Evolutionary conservation across 1,140 invertebrate species (phyloP), one percentile per base, ranked within the genome.

Genomic region (Zaprionus vittiger): DNA sequence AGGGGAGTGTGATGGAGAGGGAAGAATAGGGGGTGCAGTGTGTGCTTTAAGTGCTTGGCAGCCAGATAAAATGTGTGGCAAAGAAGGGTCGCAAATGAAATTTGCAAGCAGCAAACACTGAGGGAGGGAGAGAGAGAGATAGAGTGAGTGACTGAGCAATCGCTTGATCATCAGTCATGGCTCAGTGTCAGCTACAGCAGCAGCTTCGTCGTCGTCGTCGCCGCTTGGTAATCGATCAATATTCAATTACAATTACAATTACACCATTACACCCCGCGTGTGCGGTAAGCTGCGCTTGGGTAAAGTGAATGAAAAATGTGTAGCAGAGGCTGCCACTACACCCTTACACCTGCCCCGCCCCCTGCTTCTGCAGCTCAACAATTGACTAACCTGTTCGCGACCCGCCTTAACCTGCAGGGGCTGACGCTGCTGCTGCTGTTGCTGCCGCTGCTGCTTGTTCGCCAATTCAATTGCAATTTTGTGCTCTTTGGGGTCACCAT

Each of bases 171-270:
- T 77, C 79, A 76, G 55, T 79, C 77, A 73, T 70, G 60, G 63
- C 63, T 71, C 47, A 67, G 54, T 70, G 66, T 61, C 72, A 76
- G 60, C 73, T 41, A 12, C 47, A 41, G 37, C 68, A 54, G n/a
- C 41, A 47, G 41, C 41, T 17, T 28, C 15, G 26, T 66, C 57
- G 31, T 77, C 37, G 31, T 55, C 55, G 38, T 41, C 5, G 9
- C 12, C 11, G 47, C 31, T 14, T 70, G n/a, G 75, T 68, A 74
- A 79, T 85, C 67, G 71, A 85, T 85, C 77, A 86, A 73, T 85
- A 81, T 74, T 67, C 79, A 67, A 71, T 73, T 71, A 77, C 60
- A 62, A 65, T 69, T 74, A 76, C 75, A 73, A 73, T 77, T 77
- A 74, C 75, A 74, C 75, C 70, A 67, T 77, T 73, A 77, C 64